Conservation (phyloP, 1,140 invertebrate genomes). For the Spodoptera frugiperda region DNA sequence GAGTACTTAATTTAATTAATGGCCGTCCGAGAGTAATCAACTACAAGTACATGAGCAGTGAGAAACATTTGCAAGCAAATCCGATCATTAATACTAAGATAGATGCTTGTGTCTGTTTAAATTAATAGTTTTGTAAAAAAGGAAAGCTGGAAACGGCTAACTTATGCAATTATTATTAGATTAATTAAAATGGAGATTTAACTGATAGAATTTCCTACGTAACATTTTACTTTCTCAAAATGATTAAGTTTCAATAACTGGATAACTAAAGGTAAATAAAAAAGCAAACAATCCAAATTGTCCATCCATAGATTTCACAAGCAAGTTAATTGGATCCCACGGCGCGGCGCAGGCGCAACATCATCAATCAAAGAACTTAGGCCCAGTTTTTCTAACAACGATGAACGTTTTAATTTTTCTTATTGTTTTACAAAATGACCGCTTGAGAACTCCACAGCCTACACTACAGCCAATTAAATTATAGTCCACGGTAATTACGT, state of each 20-base stretch:
- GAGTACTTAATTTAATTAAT: constrained; percentile 34
- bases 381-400: constrained; percentile 38
- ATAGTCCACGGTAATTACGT: constrained; percentile 1
- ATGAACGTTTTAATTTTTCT: constrained; percentile 22
- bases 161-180: no score
- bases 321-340: constrained; percentile 45
- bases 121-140: background rate
- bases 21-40: background rate
- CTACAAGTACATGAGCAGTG: background rate
- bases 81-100: constrained; percentile 6
- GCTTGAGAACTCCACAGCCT: constrained; percentile 24
- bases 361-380: constrained; percentile 44
- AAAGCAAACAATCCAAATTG: constrained; percentile 39
- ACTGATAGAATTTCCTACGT: no score
- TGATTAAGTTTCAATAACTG: no score
- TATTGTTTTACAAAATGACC: constrained; percentile 25
- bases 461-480: constrained; percentile 20
- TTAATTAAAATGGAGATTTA: no score
- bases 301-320: constrained; percentile 28
- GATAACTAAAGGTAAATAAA: background rate
- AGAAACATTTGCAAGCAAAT: constrained; percentile 2
- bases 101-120: background rate
- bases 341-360: constrained; percentile 1
- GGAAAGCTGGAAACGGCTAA: background rate
- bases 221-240: no score